Evolutionary conservation across 2,113 vertebrate species (phyloP), one percentile per base, ranked within the genome.

Genomic region (Cyprinodon brontotheroides): DNA sequence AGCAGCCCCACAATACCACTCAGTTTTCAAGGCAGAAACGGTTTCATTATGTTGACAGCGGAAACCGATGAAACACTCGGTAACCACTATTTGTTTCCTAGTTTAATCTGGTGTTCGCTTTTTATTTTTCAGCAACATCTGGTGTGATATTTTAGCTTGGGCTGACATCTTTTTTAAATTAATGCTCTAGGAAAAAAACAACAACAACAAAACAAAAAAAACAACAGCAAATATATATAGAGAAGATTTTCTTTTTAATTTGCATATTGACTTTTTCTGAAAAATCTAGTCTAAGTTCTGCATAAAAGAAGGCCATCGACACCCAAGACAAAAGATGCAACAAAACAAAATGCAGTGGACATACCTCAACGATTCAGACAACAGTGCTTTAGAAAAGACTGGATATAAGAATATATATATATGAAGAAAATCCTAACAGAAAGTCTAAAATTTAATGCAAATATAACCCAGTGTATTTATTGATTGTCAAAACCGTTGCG

Each of bases 231-330:
- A 72, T 77, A 66, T 85, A 69, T 68, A 76, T 81, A 75, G 83
- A 83, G 73, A 82, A 71, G 84, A 77, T 89, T 82, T 74, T 61
- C 65, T 86, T 89, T 90, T 93, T 92, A 91, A 90, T 93, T 90
- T 88, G 84, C 87, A 87, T 82, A 86, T 85, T 83, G 77, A 71
- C 77, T 79, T 89, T 89, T 90, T 85, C 83, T 86, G 88, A 90
- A 83, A 91, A 90, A 90, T 87, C 85, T 85, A 91, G 37, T 92
- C 86, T 91, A 92, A 86, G 76, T 86, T 89, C 85, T 89, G 89
- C 85, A 91, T 86, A 87, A 72, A 57, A 63, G 81, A 70, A 86
- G 68, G 86, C 81, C 78, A 84, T 22, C 63, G 73, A 80, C 80
- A 90, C 82, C 73, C 72, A 83, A 79, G 81, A 83, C 61, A 88